Evolutionary conservation across 2,888 invertebrate genomes (phyloP), one percentile per base, ranked within the genome.

Genomic region (Heliconius ethilla): DNA sequence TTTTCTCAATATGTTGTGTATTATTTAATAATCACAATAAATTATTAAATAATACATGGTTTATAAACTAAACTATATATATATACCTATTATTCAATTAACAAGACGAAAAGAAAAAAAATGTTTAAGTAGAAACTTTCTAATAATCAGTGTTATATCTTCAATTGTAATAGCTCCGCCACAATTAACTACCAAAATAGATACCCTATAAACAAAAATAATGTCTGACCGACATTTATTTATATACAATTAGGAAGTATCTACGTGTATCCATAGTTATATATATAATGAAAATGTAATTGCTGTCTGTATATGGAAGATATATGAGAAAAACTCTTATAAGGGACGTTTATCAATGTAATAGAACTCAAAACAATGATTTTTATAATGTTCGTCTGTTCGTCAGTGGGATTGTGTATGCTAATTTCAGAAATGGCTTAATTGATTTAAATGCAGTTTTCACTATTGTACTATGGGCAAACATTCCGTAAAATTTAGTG

Each of bases 141-240:
- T 70, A 70, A 72, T n/a, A 10, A 15, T 63, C 59, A 59, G 7
- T 59, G n/a, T 37, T 59, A 59, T 59, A 22, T 15, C 22, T 15
- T 72, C n/a, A 33, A 4, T 59, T 59, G 33, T 33, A 25, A 59
- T 25, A 13, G 15, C 13, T 15, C 33, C 37, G 72, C 37, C n/a
- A 59, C 55, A 59, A 72, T 5, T 25, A 33, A 45, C 45, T 27
- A 74, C 74, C 86, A 89, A 92, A 92, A 92, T 92, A 92, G 90
- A 88, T 87, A 88, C 87, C 89, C 90, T 87, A 65, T 29, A 72
- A 89, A 87, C 89, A 80, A 87, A 89, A 90, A 89, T 90, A 90
- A 83, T 86, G 87, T 85, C 83, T 80, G 83, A 82, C 83, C 82
- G 85, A 83, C 82, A 75, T 78, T 73, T 67, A 65, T 75, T 74